Percentiles rank a stretch among this genome's conserved stretches.
phyloP scores from a whole-genome alignment of 2,888 invertebrate genomes.

The Seladonia tumulorum region DNA sequence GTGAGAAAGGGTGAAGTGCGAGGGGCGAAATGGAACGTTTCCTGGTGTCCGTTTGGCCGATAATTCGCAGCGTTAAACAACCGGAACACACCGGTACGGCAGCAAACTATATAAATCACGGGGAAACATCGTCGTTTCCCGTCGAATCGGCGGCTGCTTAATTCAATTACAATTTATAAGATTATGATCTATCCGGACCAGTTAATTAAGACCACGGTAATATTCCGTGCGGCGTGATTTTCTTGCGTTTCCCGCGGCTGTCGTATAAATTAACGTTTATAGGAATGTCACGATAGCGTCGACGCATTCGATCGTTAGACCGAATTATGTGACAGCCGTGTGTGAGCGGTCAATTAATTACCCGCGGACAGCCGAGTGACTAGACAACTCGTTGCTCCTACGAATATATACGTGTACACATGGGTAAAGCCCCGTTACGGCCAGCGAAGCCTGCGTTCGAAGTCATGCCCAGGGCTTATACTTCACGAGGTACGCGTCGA shows the following conservation, averaged over 20 bases:
- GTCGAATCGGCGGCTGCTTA: slow-evolving; percentile 45
- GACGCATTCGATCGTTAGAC: slow-evolving; percentile 37
- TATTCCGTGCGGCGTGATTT: not conserved
- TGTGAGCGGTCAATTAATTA: slow-evolving; percentile 54
- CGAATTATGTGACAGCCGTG: slow-evolving; percentile 54
- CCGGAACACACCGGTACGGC: slow-evolving; percentile 54
- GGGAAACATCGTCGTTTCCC: slow-evolving; percentile 44
- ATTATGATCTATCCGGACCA: slow-evolving; percentile 56
- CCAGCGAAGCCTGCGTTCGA: not conserved
- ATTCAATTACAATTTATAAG: slow-evolving; percentile 61
- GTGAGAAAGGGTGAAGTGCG: not conserved
- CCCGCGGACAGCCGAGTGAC: slow-evolving; percentile 23
- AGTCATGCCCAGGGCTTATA: not conserved
- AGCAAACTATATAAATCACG: slow-evolving; percentile 59
- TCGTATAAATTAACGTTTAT: slow-evolving; percentile 53
- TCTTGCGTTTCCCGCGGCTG: slow-evolving; percentile 37
- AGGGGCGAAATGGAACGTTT: slow-evolving; percentile 47
- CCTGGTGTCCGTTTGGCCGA: slow-evolving; percentile 48
- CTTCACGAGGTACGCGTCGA: not conserved
- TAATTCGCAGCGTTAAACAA: slow-evolving; percentile 66
- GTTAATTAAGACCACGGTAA: slow-evolving; percentile 56
- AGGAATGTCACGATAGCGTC: slow-evolving; percentile 53
- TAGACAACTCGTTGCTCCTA: slow-evolving; percentile 29
- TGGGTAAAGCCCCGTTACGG: slow-evolving; percentile 36
- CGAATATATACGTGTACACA: not conserved